phyloP scores from a whole-genome alignment of 1,140 invertebrate species.

The Drosophila bipectinata region DNA sequence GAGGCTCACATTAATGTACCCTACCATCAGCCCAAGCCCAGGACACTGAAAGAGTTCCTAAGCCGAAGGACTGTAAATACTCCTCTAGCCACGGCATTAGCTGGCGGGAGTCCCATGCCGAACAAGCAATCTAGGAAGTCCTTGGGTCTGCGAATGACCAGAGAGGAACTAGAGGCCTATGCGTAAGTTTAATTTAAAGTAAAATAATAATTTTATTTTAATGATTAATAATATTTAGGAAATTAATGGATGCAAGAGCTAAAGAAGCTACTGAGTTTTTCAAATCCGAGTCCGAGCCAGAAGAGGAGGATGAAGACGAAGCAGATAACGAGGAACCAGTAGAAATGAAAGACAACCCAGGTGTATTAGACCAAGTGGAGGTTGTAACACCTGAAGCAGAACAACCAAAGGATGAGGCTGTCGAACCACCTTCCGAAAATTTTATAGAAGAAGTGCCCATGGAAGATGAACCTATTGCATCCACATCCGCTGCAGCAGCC shows the following conservation, averaged over 20 bases:
- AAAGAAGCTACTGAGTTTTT: constrained; percentile 86
- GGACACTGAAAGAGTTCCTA: constrained; percentile 89
- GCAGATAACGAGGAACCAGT: constrained; percentile 2
- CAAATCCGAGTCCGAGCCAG: constrained; percentile 85
- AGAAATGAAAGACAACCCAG: constrained; percentile 36
- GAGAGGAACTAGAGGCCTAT: constrained; percentile 84
- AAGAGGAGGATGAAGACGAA: constrained; percentile 37
- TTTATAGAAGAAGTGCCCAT: background rate
- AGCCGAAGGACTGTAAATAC: constrained; percentile 72
- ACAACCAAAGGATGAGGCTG: background rate
- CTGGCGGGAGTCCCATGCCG: constrained; percentile 70
- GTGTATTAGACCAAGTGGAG: constrained; percentile 9
- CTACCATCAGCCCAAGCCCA: constrained; percentile 90
- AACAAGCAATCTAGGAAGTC: constrained; percentile 56
- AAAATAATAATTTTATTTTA: background rate
- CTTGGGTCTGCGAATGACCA: constrained; percentile 84
- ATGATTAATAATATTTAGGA: constrained; percentile 56
- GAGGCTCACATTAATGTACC: constrained; percentile 88
- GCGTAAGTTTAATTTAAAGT: constrained; percentile 79
- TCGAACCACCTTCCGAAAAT: background rate
- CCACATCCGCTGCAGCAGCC: constrained; percentile 10
- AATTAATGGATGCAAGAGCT: constrained; percentile 84
- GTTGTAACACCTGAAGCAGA: background rate
- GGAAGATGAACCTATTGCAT: constrained; percentile 21
- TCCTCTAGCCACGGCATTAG: constrained; percentile 69